Evolutionary conservation across 2,113 vertebrate genomes (phyloP), one percentile per base, ranked within the genome.

Genomic region (Amphiprion ocellaris): DNA sequence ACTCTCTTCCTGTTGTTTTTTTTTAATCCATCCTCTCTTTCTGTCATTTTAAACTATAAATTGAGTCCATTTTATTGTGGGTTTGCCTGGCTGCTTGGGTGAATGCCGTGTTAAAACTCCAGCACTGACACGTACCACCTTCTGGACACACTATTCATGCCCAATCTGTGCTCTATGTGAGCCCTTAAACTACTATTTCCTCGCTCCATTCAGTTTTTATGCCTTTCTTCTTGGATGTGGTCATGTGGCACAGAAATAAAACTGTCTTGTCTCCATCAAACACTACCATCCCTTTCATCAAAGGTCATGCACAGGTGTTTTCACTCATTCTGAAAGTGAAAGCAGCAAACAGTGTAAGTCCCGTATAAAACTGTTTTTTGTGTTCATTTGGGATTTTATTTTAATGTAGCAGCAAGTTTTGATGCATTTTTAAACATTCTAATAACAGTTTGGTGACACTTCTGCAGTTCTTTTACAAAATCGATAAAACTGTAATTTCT

Each of bases 301-400:
- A 55, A 73, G 24, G 24, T 10, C 44, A 56, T 24, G 4, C 21
- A 52, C 23, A 41, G 28, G 4, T 33, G 8, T 26, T 60, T 37
- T 44, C 4, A 55, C 10, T 28, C 10, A 39, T 64, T 47, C 14
- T 73, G 33, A 66, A 73, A 79, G 33, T 24, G 14, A 66, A 72
- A 59, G 3, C 44, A 58, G n/a, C 49, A 26, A 37, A 19, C 24
- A 10, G 33, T 37, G 8, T 37, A 2, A 37, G 9, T 37, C 33
- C 7, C 8, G 1, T 37, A 37, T 9, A 37, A 33, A 10, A 37
- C 33, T 10, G 0, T 1, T 37, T 33, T 37, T 37, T 9, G 9
- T 37, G 6, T 37, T 37, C 8, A 37, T 37, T 37, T 37, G 8
- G 33, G 8, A 10, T 37, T 37, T 10, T 37, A 8, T 37, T 1